Conservation (phyloP, 2,888 invertebrate species). For the Scaptodrosophila latifasciaeformis region DNA sequence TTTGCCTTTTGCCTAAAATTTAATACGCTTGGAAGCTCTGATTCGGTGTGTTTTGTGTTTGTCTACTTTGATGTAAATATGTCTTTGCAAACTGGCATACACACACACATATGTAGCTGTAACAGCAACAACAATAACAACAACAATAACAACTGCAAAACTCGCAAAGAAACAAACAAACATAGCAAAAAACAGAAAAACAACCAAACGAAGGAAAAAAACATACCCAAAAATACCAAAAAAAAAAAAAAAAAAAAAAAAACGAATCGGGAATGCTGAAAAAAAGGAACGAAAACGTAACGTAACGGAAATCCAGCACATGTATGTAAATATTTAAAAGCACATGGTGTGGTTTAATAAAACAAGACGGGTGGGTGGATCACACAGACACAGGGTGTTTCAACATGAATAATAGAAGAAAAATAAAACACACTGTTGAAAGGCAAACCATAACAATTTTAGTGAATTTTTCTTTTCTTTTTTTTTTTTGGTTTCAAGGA, state of each 20-base stretch:
- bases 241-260: slow-evolving; percentile 2
- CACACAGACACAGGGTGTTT: too few relatives aligned
- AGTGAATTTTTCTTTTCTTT: too few relatives aligned
- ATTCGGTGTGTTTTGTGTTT: not conserved
- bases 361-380: too few relatives aligned
- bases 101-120: slow-evolving; percentile 17
- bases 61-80: too few relatives aligned
- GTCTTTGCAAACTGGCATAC: too few relatives aligned
- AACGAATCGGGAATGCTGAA: slow-evolving; percentile 25
- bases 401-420: too few relatives aligned
- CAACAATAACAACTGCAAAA: slow-evolving; percentile 37
- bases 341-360: slow-evolving; percentile 28
- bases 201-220: slow-evolving; percentile 21
- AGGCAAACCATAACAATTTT: too few relatives aligned
- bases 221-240: slow-evolving; percentile 32
- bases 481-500: too few relatives aligned
- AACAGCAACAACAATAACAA: slow-evolving; percentile 30
- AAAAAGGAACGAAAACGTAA: not conserved
- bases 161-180: slow-evolving; percentile 30
- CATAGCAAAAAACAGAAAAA: slow-evolving; percentile 15
- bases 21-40: not conserved
- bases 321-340: slow-evolving; percentile 5
- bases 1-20: too few relatives aligned
- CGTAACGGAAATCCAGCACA: slow-evolving; percentile 30
- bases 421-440: too few relatives aligned